Evolutionary conservation across 2,888 invertebrate species (phyloP), one percentile per base, ranked within the genome.

Genomic region (Drosophila cognata): DNA sequence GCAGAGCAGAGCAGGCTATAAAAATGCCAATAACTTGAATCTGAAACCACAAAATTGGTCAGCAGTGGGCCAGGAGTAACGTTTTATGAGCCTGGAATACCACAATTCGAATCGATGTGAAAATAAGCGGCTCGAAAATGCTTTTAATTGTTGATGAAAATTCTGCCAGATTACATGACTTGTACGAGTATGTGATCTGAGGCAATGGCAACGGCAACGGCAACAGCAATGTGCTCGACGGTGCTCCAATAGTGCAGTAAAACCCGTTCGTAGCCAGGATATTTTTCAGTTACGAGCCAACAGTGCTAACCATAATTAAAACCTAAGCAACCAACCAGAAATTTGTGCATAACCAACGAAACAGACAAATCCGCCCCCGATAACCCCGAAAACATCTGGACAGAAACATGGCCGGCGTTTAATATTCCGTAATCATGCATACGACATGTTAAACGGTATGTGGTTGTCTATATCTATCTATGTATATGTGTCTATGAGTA

Each of bases 221-320:
- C 35, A 43, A 21, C 43, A 13, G 43, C 21, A 46, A 21, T 13
- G 21, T 13, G 21, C 46, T 21, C 55, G 53, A 71, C 61, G 67
- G 46, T 67, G 58, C 63, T 53, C 16, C 56, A 53, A 81, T 74
- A 75, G 59, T 63, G 71, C 51, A 46, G 55, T 33, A 70, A 65
- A 71, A 66, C 59, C 62, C 59, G 71, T 62, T 28, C 71, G 57
- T 51, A 64, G 51, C 29, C 50, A 21, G 62, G 70, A 41, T 71
- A 75, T 74, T 79, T 84, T 76, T 60, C 83, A 67, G 76, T 71
- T 77, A 79, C 72, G 70, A 82, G 71, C 73, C 72, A 43, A 60
- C 69, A 70, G 64, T 67, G 77, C 66, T 67, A 77, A 52, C 85
- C 85, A 76, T 85, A 85, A 88, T 88, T 88, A 80, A 86, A 86